Base-by-base conservation (phyloP, 2,888 invertebrate species). In the Globia sparganii region DNA sequence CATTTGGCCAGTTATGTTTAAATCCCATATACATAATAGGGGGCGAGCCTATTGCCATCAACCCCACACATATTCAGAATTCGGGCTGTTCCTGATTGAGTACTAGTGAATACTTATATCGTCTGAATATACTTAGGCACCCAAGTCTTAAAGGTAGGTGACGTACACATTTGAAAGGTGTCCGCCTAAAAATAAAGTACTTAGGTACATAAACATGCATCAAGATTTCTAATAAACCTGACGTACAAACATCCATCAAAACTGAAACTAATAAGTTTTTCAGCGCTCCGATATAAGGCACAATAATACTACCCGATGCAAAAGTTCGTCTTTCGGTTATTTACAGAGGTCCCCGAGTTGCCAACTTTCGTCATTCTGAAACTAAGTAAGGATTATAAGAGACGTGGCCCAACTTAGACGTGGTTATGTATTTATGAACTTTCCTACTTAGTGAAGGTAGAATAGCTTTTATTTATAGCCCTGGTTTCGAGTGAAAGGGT, bases 351-450 rank as follows among this genome's bases (percentile, higher is more conserved):
- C 46, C 70, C 67, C n/a, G 73, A 84, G 59, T 73, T 65, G 13
- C 53, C 34, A 86, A 86, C 81, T 87, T 87, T 75, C 73, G 77
- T 80, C 73, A 86, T 87, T 86, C 74, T 77, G 31, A 34, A 77
- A 77, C 69, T 77, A 71, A 80, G 78, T 77, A 74, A 84, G 78
- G 83, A 83, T 84, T 86, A 84, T 83, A 72, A 72, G 61, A 85
- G 78, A 78, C 74, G 84, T 66, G 65, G 83, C 59, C 46, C 43
- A 70, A 83, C 83, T 82, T 46, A 81, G 53, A 21, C 61, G 49
- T 66, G 72, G 83, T 86, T 86, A 78, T 69, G 68, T 61, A 72
- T 69, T 85, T 77, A 71, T 59, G 81, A 77, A 86, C 62, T 86
- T 83, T 78, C 15, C 18, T 83, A 84, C 86, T 86, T 84, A 84